phyloP scores from a whole-genome alignment of 2,888 invertebrate species.

The Dichetophora obliterata region DNA sequence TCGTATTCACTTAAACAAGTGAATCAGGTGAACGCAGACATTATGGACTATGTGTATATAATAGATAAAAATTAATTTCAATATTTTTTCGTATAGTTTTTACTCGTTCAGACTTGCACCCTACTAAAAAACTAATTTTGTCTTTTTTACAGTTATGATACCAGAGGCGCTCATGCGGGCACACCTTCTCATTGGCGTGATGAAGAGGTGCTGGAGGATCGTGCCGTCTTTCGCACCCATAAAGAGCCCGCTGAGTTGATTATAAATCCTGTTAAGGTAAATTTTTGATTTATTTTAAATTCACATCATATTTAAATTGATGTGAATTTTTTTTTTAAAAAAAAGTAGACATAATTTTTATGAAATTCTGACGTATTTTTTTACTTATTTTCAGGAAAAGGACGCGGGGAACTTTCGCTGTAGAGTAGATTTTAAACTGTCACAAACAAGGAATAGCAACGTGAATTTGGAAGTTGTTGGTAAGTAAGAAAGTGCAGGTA shows the following conservation, averaged over 20 bases:
- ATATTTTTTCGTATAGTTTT: too few species aligned
- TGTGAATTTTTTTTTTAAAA: not conserved
- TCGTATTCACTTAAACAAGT: too few species aligned
- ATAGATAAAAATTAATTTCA: too few species aligned
- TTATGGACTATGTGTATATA: too few species aligned
- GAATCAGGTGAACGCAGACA: too few species aligned
- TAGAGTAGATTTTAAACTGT: conserved; percentile 83
- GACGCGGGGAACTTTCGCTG: conserved; percentile 83
- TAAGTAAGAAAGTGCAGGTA: conserved; percentile 71
- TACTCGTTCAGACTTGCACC: too few species aligned
- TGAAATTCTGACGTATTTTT: conserved; percentile 42
- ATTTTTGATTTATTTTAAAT: conserved; percentile 45
- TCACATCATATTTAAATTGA: too few species aligned
- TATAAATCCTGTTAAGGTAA: conserved; percentile 74
- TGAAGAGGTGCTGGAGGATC: conserved; percentile 73
- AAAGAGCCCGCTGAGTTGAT: conserved; percentile 75
- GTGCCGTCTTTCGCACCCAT: conserved; percentile 74
- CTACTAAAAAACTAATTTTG: not conserved
- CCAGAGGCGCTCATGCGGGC: conserved; percentile 73
- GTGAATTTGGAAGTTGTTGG: conserved; percentile 84
- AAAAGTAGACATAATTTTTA: not conserved
- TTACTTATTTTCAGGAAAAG: conserved; percentile 70
- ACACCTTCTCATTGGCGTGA: conserved; percentile 76
- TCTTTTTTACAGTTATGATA: conserved; percentile 72
- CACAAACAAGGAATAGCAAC: conserved; percentile 82